Conservation (phyloP, 2,888 invertebrate species). For the Syritta pipiens region DNA sequence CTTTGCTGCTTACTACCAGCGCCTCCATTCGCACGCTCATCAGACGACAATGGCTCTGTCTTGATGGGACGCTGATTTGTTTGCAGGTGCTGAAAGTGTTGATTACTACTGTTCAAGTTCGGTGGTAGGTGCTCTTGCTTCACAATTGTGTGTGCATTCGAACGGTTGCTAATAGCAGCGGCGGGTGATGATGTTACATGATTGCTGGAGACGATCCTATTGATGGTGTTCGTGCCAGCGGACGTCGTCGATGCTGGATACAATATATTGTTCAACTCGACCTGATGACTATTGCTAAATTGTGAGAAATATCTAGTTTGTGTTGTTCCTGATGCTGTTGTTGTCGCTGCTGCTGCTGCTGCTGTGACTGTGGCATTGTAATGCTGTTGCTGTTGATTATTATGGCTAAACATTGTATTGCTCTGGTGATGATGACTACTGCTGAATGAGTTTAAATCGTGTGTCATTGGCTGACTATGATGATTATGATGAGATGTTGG, state of each 20-base stretch:
- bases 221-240: slow-evolving; percentile 59
- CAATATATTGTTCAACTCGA: slow-evolving; percentile 55
- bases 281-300: slow-evolving; percentile 68
- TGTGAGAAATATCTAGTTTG: slow-evolving; percentile 70
- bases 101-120: slow-evolving; percentile 39
- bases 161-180: slow-evolving; percentile 47
- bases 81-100: slow-evolving; percentile 56
- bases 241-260: slow-evolving; percentile 59
- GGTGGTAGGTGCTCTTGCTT: slow-evolving; percentile 61
- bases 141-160: slow-evolving; percentile 46
- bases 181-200: slow-evolving; percentile 48
- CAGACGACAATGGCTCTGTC: slow-evolving; percentile 37
- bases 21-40: slow-evolving; percentile 48
- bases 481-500: slow-evolving; percentile 60
- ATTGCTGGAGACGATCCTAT: slow-evolving; percentile 40
- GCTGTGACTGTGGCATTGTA: slow-evolving; percentile 53
- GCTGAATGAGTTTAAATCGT: slow-evolving; percentile 59
- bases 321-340: slow-evolving; percentile 66
- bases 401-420: slow-evolving; percentile 66
- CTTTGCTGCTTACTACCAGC: slow-evolving; percentile 31
- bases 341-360: slow-evolving; percentile 62
- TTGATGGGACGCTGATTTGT: slow-evolving; percentile 46
- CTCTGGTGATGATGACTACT: slow-evolving; percentile 72
- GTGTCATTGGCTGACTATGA: slow-evolving; percentile 58
- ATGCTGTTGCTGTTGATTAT: slow-evolving; percentile 71